A percentile compares a stretch with the other conserved stretches of the same genome.
phyloP scores from a whole-genome alignment of 2,113 vertebrate species.

The Datnioides undecimradiatus region DNA sequence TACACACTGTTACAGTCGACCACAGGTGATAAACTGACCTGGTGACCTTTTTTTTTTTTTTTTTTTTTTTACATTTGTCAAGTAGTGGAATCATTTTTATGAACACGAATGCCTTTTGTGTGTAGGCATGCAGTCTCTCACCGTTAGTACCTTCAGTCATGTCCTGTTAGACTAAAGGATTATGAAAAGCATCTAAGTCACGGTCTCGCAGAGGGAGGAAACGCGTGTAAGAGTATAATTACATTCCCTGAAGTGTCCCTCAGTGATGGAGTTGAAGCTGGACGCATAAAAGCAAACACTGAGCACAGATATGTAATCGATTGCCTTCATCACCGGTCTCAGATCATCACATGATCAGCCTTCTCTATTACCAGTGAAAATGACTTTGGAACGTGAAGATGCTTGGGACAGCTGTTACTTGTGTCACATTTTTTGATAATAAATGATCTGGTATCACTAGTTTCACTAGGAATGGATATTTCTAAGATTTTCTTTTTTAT shows the following conservation, averaged over 20 bases:
- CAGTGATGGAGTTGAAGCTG: background rate
- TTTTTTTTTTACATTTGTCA: conserved; percentile 26
- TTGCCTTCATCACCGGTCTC: background rate
- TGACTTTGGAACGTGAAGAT: background rate
- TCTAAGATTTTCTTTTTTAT: background rate
- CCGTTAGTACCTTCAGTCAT: background rate
- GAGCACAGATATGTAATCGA: background rate
- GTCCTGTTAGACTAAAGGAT: background rate
- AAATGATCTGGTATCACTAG: conserved; percentile 9
- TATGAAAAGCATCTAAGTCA: background rate
- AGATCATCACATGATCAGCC: conserved; percentile 12
- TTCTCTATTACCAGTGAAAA: conserved; percentile 4
- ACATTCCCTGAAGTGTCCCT: conserved; percentile 9
- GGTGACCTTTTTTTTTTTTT: too few relatives aligned
- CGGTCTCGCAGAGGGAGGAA: background rate
- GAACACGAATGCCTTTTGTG: conserved; percentile 42
- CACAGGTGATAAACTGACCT: background rate
- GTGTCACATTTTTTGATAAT: conserved; percentile 28
- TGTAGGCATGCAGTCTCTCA: conserved; percentile 12
- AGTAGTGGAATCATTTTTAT: conserved; percentile 18
- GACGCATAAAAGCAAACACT: background rate
- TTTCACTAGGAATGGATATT: background rate
- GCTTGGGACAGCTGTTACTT: too few relatives aligned
- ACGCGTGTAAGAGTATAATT: background rate
- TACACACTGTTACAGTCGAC: background rate